Evolutionary conservation across 2,113 vertebrate species (phyloP).

Genomic region (Machaerirhynchus nigripectus): DNA sequence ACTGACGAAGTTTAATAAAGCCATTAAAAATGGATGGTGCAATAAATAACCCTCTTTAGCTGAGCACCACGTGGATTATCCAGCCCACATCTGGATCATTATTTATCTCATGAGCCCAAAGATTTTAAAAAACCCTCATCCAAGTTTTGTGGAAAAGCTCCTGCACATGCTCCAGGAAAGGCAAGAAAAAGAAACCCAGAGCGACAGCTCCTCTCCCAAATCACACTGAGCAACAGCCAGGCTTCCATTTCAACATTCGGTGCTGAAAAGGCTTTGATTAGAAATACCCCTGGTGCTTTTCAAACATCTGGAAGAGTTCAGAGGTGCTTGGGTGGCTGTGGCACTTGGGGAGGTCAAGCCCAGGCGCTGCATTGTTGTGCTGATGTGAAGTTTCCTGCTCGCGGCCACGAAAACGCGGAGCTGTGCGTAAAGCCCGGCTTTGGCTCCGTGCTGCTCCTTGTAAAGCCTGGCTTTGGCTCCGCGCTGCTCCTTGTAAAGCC

Average conservation of each 20-base stretch:
- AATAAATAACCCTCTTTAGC: neutral
- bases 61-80: neutral
- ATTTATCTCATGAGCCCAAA: neutral
- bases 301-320: conserved; percentile 65
- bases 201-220: neutral
- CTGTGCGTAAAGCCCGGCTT: neutral
- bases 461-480: neutral
- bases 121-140: neutral
- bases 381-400: conserved; percentile 25
- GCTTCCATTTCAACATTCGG: neutral
- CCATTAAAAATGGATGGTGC: conserved; percentile 4
- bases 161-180: neutral
- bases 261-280: neutral
- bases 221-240: neutral
- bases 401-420: neutral
- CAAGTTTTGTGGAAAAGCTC: neutral
- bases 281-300: neutral
- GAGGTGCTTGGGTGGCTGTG: conserved; percentile 54
- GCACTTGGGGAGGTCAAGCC: conserved; percentile 36
- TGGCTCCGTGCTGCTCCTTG: neutral
- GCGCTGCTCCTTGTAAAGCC: neutral
- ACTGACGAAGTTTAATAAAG: neutral
- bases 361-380: conserved; percentile 13
- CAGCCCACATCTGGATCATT: conserved; percentile 2
- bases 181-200: neutral